Evolutionary conservation across 2,797 vertebrate species (phyloP), one percentile per base, ranked within the genome.

Genomic region (Anabacerthia variegaticeps): DNA sequence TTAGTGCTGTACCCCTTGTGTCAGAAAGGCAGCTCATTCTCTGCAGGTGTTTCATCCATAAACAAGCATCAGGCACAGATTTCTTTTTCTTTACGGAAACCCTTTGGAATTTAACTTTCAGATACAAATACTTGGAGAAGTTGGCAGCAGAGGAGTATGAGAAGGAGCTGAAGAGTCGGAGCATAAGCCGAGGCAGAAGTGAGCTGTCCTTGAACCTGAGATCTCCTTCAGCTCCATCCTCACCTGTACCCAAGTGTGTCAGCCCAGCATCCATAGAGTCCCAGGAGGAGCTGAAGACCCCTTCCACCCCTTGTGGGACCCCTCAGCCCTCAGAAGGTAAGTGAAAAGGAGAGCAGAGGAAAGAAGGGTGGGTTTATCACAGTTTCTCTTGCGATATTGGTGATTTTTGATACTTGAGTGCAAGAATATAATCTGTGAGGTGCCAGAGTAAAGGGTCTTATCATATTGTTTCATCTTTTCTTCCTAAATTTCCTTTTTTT

Each of bases 91-190:
- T 98, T 97, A 98, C 97, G 96, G 97, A 98, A 98, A 97, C 97
- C 95, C 95, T 98, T 97, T 98, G 98, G 98, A 98, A 98, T 98
- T 98, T 98, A 96, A 97, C 96, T 98, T 97, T 97, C 98, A 99
- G 99, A 98, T 99, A 99, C 98, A 99, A 99, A 98, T 98, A 99
- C 86, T 98, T 99, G 97, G 99, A 99, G 97, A 98, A 98, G 80
- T 95, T 99, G 62, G 99, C 99, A 91, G 98, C 98, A 1, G 99
- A 99, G 96, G 98, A 99, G 46, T 98, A 98, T 54, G 99, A 99
- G 96, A 98, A 98, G 78, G 99, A 99, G 92, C 96, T 97, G 95
- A 99, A 97, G 26, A 97, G 97, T 89, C 98, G 97, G 88, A 98
- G 95, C 22, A 69, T 95, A 28, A 97, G 98, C 54, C 98, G 98